Percentiles rank a stretch among this genome's conserved stretches.
Conservation (phyloP, 2,113 vertebrate species). For the Mohoua ochrocephala region DNA sequence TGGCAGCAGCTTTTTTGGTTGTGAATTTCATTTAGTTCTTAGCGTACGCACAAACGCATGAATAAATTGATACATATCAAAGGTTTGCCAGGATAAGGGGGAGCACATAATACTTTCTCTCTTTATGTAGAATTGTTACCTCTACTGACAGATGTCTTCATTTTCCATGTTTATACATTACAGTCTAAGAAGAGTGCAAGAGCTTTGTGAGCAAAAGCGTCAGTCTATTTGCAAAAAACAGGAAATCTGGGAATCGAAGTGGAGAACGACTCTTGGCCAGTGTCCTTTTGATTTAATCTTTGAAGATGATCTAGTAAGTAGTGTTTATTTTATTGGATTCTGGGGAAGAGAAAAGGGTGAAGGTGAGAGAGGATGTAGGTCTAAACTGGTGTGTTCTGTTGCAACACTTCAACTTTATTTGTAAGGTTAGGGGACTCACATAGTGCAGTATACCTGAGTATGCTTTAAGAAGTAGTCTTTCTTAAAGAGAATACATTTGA, state of each 20-base stretch:
- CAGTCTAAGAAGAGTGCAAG: constrained; percentile 72
- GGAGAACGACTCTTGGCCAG: constrained; percentile 67
- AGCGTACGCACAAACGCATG: not conserved
- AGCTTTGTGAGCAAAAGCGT: constrained; percentile 40
- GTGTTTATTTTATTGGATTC: not conserved
- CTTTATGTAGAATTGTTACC: not conserved
- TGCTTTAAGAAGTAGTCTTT: not conserved
- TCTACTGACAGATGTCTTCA: not conserved
- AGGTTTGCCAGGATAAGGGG: not conserved
- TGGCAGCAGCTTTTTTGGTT: not conserved
- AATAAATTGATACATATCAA: not conserved
- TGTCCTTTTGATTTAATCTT: constrained; percentile 70
- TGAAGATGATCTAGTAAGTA: constrained; percentile 77
- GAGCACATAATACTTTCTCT: not conserved
- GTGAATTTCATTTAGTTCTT: not conserved
- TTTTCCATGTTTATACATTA: not conserved
- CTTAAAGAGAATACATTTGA: not conserved
- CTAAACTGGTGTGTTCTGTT: not conserved
- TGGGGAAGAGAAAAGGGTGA: not conserved
- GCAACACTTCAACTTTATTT: not conserved
- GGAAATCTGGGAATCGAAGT: constrained; percentile 78
- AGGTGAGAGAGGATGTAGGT: not conserved
- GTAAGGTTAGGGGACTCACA: not conserved
- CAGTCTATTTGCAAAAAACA: constrained; percentile 62
- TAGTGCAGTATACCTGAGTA: not conserved